Evolutionary conservation across 2,888 invertebrate species (phyloP).

Genomic region (Dendrolimus houi): DNA sequence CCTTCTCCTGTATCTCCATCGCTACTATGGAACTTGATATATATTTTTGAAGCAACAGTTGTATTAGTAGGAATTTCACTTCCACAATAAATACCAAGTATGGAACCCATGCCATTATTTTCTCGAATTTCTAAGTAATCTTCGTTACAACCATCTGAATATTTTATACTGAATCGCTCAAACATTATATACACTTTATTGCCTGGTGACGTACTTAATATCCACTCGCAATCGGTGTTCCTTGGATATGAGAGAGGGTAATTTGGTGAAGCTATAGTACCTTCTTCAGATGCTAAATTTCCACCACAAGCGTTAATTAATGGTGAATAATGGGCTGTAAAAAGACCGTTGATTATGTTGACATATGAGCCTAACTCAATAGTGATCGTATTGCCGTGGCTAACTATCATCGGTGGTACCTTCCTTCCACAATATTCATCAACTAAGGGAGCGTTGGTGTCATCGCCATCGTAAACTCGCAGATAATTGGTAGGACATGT

Average conservation of each 20-base stretch:
- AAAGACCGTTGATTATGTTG: conserved; percentile 36
- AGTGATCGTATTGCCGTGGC: conserved; percentile 80
- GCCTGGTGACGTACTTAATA: conserved; percentile 71
- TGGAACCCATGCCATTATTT: conserved; percentile 74
- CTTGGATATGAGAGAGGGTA: conserved; percentile 86
- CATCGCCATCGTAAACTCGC: conserved; percentile 83
- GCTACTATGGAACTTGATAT: conserved; percentile 86
- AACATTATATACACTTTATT: conserved; percentile 82
- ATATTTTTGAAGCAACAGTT: conserved; percentile 76
- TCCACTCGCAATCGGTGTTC: conserved; percentile 86
- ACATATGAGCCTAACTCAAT: conserved; percentile 51
- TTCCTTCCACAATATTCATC: conserved; percentile 80
- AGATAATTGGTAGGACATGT: conserved; percentile 49
- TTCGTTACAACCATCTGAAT: conserved; percentile 84
- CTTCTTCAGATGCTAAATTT: conserved; percentile 79
- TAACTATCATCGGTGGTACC: conserved; percentile 80
- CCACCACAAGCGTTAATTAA: conserved; percentile 88
- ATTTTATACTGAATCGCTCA: conserved; percentile 80
- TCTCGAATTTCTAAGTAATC: conserved; percentile 93
- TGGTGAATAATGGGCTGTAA: conserved; percentile 59
- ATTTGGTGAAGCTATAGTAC: conserved; percentile 88
- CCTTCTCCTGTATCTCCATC: conserved; percentile 78
- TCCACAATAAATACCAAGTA: conserved; percentile 85
- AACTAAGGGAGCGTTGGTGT: conserved; percentile 77
- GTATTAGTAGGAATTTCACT: conserved; percentile 76